Evolutionary conservation across 2,113 vertebrate species (phyloP).

Genomic region (Cephalopterus ornatus): DNA sequence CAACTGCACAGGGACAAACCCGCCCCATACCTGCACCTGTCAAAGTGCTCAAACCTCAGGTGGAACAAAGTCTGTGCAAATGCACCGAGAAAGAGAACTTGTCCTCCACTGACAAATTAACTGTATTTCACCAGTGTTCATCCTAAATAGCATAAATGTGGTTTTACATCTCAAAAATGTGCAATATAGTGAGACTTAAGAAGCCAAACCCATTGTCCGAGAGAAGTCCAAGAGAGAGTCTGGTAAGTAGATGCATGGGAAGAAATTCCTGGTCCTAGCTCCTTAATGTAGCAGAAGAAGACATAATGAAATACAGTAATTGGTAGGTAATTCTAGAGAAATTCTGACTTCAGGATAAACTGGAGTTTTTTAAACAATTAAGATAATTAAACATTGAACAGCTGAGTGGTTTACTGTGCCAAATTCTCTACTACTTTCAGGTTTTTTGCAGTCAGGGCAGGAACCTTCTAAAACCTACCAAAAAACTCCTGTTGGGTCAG

Average conservation of each 20-base stretch:
- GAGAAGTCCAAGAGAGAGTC: not conserved
- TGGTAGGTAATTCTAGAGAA: not conserved
- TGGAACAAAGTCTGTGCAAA: not conserved
- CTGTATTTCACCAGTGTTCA: not conserved
- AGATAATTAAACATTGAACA: not conserved
- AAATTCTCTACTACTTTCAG: not conserved
- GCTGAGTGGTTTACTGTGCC: not conserved
- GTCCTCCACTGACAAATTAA: not conserved
- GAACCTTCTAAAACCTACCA: not conserved
- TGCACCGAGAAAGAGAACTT: not conserved
- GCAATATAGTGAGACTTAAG: not conserved
- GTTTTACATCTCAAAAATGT: not conserved
- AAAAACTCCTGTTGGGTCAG: not conserved
- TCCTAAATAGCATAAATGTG: not conserved
- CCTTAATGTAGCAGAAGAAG: not conserved
- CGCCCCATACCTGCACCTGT: not conserved
- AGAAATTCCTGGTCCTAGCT: not conserved
- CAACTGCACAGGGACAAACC: fast-evolving
- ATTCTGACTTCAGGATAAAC: not conserved
- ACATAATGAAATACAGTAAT: not conserved
- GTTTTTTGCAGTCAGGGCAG: not conserved
- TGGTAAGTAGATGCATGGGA: not conserved
- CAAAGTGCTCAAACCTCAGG: not conserved
- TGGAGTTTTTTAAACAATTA: not conserved
- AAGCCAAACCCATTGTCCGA: not conserved